Conservation (phyloP, 1,140 invertebrate species). For the Rhyacophila brunnea region DNA sequence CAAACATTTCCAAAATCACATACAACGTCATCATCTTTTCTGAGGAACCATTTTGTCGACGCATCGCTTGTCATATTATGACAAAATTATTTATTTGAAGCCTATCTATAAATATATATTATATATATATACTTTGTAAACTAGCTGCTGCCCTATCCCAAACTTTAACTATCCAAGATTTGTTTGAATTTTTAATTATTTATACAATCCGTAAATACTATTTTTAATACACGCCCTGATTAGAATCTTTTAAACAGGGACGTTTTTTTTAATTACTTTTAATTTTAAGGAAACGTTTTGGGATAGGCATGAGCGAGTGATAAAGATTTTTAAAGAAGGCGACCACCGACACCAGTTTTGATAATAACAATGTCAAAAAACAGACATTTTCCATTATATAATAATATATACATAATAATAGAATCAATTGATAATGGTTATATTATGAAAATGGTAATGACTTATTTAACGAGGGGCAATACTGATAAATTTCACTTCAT, state of each 20-base stretch:
- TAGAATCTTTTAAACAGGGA: conserved; percentile 2
- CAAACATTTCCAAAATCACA: no score
- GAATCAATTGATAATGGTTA: no score
- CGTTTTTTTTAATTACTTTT: not conserved
- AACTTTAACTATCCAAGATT: not conserved
- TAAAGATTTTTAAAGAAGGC: not conserved
- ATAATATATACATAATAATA: no score
- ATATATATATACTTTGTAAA: conserved; percentile 20
- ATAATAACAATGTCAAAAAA: no score
- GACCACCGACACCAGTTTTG: no score
- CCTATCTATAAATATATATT: conserved; percentile 34
- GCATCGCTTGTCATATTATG: conserved; percentile 7
- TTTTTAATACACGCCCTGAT: not conserved
- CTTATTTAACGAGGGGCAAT: no score
- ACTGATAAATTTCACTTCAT: no score
- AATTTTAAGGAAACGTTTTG: conserved; percentile 7
- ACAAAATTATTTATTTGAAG: conserved; percentile 32
- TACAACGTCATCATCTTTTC: not conserved
- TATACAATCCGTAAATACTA: conserved; percentile 6
- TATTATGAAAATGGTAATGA: no score
- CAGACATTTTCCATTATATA: no score
- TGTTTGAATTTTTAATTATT: not conserved
- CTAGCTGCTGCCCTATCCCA: conserved; percentile 14
- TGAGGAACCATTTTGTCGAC: conserved; percentile 4
- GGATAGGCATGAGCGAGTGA: conserved; percentile 10